phyloP scores from a whole-genome alignment of 2,113 vertebrate species.

The Natator depressus region DNA sequence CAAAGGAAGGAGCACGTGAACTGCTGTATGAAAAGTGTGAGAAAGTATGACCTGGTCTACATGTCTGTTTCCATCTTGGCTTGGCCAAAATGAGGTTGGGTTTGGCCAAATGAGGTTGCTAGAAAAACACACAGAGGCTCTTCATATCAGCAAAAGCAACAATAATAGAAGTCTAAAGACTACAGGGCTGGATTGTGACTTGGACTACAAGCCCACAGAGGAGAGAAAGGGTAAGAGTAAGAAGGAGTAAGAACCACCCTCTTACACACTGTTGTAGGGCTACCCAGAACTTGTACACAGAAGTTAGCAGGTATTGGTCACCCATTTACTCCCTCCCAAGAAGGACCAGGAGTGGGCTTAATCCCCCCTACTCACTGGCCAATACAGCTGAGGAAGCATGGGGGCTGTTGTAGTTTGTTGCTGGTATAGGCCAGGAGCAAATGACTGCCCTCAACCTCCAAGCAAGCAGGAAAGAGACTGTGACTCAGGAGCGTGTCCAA shows the following conservation, averaged over 20 bases:
- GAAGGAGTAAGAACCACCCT: neutral
- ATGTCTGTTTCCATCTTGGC: neutral
- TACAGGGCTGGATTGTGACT: neutral
- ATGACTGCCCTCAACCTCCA: neutral
- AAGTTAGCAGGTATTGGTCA: neutral
- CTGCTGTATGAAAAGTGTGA: neutral
- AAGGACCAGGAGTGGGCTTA: neutral
- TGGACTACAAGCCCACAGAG: rapidly evolving
- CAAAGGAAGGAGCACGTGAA: neutral
- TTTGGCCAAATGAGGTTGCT: neutral
- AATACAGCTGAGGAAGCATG: neutral
- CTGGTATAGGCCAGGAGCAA: neutral
- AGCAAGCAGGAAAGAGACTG: neutral
- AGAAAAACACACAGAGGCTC: neutral
- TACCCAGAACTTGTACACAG: neutral
- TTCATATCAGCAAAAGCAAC: neutral
- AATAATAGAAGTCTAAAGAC: neutral
- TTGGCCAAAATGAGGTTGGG: too few relatives aligned
- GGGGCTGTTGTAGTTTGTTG: neutral
- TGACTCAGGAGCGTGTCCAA: neutral
- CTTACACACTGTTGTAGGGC: neutral
- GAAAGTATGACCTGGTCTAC: neutral
- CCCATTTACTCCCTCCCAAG: too few relatives aligned
- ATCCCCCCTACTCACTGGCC: neutral
- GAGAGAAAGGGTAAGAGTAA: neutral